A percentile compares a stretch with the other conserved stretches of the same genome.
These are phyloP conservation scores for Pelobates cultripes DNA, from an alignment of 2,797 vertebrate genomes.

Conservation along the genomic window DNA sequence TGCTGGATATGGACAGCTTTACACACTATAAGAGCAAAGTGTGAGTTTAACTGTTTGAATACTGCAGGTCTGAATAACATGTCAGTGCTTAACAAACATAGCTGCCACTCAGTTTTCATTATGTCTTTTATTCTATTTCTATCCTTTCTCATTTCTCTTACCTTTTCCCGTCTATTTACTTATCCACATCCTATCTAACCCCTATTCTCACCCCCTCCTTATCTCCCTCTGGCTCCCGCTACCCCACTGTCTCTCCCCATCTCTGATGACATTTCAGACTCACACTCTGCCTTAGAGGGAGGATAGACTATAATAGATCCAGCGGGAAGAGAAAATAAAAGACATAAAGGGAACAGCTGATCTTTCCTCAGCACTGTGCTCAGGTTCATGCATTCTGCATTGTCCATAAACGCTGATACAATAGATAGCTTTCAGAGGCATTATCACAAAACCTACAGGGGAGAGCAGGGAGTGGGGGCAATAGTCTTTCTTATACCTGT, in stretches of 20 bases:
- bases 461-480: slow-evolving; percentile 33
- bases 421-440: slow-evolving; percentile 52
- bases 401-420: slow-evolving; percentile 54
- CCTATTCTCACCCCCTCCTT: background rate
- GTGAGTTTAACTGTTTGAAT: too few relatives aligned
- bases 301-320: slow-evolving; percentile 51
- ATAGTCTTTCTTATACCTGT: slow-evolving; percentile 58
- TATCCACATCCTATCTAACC: background rate
- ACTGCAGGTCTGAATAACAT: too few relatives aligned
- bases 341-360: slow-evolving; percentile 49
- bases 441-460: slow-evolving; percentile 43
- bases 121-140: background rate
- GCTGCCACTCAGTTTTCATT: too few relatives aligned
- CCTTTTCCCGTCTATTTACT: slow-evolving; percentile 2
- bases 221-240: background rate
- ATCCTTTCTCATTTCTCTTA: background rate
- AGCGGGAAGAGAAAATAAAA: slow-evolving; percentile 46
- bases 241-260: slow-evolving; percentile 15
- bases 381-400: slow-evolving; percentile 47
- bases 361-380: slow-evolving; percentile 50
- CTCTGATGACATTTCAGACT: slow-evolving; percentile 44
- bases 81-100: too few relatives aligned
- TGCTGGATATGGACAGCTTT: too few relatives aligned
- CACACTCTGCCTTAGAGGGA: slow-evolving; percentile 43
- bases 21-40: too few relatives aligned